Base-by-base conservation (phyloP, 1,140 invertebrate genomes). In the Caenorhabditis remanei region DNA sequence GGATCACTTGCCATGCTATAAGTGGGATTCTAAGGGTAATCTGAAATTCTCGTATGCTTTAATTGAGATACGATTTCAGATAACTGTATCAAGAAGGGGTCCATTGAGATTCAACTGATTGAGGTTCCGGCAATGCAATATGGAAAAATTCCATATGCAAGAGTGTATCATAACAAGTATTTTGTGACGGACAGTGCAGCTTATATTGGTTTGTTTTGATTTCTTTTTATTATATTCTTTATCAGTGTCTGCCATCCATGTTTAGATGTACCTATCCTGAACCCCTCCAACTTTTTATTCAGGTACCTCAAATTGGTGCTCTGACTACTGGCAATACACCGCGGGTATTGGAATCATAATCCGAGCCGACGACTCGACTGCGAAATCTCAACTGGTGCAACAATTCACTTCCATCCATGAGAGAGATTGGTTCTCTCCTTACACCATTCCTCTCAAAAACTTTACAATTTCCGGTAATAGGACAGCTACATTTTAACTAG, bases 121-220 rank as follows among this genome's bases (percentile, higher is more conserved):
- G 13, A 85, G 24, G 84, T 85, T 79, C 84, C 83, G 8, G 43
- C n/a, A 11, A 67, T 85, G 83, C 43, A 71, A 43, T 87, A 84
- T 11, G 83, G 87, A n/a, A 50, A 67, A 24, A 88, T 88, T 50
- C 87, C 87, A 21, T 88, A 71, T 61, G 65, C 56, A 0, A 48
- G 87, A 61, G 87, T 88, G 0, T 85, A 88, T 21, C 87, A 88
- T 53, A 88, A 85, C 14, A 88, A 88, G 50, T 88, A 88, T 43
- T 79, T 88, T 32, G 58, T 83, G 14, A 85, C 87, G 40, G 87
- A 88, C 32, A 88, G 75, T 13, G 40, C 75, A 9, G 87, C 87
- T n/a, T 88, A 88, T 43, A 84, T 88, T 63, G 87, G 87, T 85
- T n/a, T 19, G 58, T n/a, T 58, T 55, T 13, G 16, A 46, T 75